Base-by-base conservation (phyloP, 2,888 invertebrate genomes). In the Eupithecia insigniata region DNA sequence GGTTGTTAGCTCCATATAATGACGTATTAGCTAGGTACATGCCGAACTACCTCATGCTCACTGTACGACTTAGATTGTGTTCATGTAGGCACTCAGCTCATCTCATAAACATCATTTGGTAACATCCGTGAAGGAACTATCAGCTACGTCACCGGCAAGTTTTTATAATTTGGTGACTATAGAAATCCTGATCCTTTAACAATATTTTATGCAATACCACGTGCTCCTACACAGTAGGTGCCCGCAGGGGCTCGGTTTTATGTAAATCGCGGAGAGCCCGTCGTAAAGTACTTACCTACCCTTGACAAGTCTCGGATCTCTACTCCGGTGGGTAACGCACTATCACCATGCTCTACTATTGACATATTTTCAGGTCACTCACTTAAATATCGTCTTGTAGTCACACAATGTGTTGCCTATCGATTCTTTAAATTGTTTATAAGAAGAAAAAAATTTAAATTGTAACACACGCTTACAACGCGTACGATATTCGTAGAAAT, bases 261-360 rank as follows among this genome's bases (percentile, higher is more conserved):
- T 68, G 68, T 46, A 68, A 72, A 68, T 65, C 65, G 65, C 39
- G 36, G 30, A 51, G 64, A 61, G 39, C 43, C 67, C 65, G 58
- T 68, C 71, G 62, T 71, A 68, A 71, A 65, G 16, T 43, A 68
- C n/a, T n/a, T n/a, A n/a, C n/a, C n/a, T n/a, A n/a, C 32, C 58
- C 68, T 51, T 65, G 71, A 65, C 65, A 68, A 72, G 34, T 72
- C 58, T n/a, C n/a, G n/a, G n/a, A n/a, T n/a, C n/a, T n/a, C n/a
- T n/a, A n/a, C n/a, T n/a, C n/a, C 12, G 58, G 28, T 16, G 28
- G 58, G 46, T 46, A 46, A 46, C 46, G 46, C 46, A n/a, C 58
- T 60, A 28, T 28, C 46, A n/a, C 58, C 30, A 28, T 28, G 58
- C 58, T 16, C 58, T 28, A 7, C 28, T 51, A 30, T 60, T 30